Evolutionary conservation across 2,888 invertebrate genomes (phyloP).

Genomic region (Brenthis hecate): DNA sequence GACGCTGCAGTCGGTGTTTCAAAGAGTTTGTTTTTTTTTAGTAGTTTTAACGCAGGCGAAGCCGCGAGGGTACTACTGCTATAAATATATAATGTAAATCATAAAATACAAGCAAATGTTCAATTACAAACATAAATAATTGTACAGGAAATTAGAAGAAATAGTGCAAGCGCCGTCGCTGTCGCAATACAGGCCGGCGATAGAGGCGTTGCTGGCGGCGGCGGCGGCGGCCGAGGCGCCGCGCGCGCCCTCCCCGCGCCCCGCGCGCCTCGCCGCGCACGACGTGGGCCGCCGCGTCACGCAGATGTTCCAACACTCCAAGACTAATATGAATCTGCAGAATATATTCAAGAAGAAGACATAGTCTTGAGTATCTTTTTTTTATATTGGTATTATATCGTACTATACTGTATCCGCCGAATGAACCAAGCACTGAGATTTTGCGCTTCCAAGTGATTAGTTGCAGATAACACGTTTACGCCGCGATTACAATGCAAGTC

Average conservation of each 20-base stretch:
- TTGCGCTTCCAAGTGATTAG: no score
- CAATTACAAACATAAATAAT: not conserved
- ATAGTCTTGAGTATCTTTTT: constrained; percentile 44
- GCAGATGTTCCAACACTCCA: constrained; percentile 76
- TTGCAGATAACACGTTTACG: no score
- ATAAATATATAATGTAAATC: no score
- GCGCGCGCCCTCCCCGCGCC: constrained; percentile 49
- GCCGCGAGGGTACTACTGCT: no score
- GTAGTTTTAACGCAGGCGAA: no score
- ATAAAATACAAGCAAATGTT: no score
- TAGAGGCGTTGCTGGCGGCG: constrained; percentile 66
- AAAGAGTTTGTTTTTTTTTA: no score
- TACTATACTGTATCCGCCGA: no score
- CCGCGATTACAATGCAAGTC: no score
- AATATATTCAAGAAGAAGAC: constrained; percentile 80
- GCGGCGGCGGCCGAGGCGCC: constrained; percentile 45
- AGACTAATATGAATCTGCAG: constrained; percentile 72
- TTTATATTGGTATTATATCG: not conserved
- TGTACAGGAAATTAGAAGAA: constrained; percentile 70
- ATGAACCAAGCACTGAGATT: no score
- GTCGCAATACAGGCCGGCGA: constrained; percentile 64
- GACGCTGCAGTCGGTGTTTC: no score
- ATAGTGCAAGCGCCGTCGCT: constrained; percentile 61
- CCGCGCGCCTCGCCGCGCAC: constrained; percentile 62
- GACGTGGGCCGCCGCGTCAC: constrained; percentile 75